A percentile compares a stretch with the other conserved stretches of the same genome.
Evolutionary conservation across 35 echinoderm and acorn worm species (phyloP).

Genomic region (Amphiura filiformis): DNA sequence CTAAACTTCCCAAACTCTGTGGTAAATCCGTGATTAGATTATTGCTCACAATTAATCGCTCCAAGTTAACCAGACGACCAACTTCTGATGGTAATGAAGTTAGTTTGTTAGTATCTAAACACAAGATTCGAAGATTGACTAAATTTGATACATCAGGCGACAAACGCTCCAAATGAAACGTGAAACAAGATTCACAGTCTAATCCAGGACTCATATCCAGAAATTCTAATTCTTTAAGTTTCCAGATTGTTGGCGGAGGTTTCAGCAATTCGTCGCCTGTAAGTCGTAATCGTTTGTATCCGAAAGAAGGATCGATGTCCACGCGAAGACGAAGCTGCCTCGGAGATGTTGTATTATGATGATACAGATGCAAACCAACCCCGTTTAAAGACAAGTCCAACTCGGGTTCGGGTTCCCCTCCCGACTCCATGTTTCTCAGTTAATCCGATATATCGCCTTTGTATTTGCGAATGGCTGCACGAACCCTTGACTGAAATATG

Average conservation of each 20-base stretch:
- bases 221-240: slow-evolving; percentile 65
- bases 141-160: slow-evolving; percentile 48
- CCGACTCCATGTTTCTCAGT: neutral
- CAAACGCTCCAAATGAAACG: slow-evolving; percentile 53
- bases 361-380: neutral
- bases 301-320: slow-evolving; percentile 51
- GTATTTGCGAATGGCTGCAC: no score
- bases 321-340: slow-evolving; percentile 47
- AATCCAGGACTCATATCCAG: slow-evolving; percentile 85
- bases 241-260: slow-evolving; percentile 55
- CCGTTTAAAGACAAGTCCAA: neutral
- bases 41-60: slow-evolving; percentile 84
- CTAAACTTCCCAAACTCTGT: slow-evolving; percentile 40
- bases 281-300: slow-evolving; percentile 73
- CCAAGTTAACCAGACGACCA: slow-evolving; percentile 62
- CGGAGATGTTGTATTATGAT: neutral
- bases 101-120: slow-evolving; percentile 92
- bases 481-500: no score
- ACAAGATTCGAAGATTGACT: slow-evolving; percentile 64
- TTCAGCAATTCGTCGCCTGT: slow-evolving; percentile 65
- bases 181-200: slow-evolving; percentile 42
- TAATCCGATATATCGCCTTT: no score
- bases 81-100: slow-evolving; percentile 54
- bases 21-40: slow-evolving; percentile 82
- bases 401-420: neutral